Evolutionary conservation across 2,113 vertebrate genomes (phyloP).

Genomic region (Xenopus laevis): DNA sequence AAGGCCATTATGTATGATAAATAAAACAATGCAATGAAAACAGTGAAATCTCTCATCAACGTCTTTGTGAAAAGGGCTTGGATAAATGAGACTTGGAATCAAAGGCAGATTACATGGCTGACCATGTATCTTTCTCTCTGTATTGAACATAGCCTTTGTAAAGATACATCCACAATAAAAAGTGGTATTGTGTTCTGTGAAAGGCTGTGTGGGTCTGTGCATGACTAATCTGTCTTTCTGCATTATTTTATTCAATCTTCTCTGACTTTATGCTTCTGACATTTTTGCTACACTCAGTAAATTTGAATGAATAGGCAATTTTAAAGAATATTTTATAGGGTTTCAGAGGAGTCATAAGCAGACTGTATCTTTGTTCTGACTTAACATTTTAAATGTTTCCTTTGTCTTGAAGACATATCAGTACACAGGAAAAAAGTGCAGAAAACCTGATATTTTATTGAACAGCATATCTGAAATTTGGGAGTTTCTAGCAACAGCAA

Average conservation of each 20-base stretch:
- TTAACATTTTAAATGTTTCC: conserved; percentile 98
- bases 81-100: conserved; percentile 97
- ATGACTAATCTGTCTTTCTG: conserved; percentile 99
- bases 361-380: conserved; percentile 98
- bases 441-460: conserved; percentile 60
- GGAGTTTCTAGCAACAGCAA: conserved; percentile 59
- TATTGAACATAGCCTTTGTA: conserved; percentile 98
- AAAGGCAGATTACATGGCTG: conserved; percentile 99
- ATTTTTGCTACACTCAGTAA: conserved; percentile 99
- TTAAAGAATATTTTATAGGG: conserved; percentile 99
- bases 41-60: conserved; percentile 94
- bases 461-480: conserved; percentile 43
- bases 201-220: conserved; percentile 98
- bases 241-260: conserved; percentile 99
- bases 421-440: conserved; percentile 68
- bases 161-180: conserved; percentile 97
- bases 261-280: conserved; percentile 99
- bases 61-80: conserved; percentile 95
- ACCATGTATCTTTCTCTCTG: conserved; percentile 98
- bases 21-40: conserved; percentile 77
- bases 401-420: conserved; percentile 81
- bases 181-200: conserved; percentile 96
- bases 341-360: conserved; percentile 85
- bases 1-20: conserved; percentile 78
- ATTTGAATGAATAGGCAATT: conserved; percentile 99